These are phyloP conservation scores for Indicator indicator DNA, from an alignment of 2,113 vertebrate species.

Conservation along the genomic window DNA sequence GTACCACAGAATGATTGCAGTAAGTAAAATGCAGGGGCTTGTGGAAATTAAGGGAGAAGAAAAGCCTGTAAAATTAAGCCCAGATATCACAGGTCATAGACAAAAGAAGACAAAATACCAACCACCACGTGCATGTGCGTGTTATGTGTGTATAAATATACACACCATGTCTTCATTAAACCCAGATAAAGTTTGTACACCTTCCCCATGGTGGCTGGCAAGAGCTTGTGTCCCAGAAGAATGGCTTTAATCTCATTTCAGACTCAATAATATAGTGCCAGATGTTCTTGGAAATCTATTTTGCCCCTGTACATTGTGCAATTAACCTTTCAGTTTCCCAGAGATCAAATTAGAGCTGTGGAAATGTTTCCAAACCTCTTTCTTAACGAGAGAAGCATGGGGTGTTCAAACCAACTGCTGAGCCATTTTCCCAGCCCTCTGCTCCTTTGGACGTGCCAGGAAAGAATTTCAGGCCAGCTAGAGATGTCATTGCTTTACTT, in stretches of 20 bases:
- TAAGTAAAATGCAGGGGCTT: background rate
- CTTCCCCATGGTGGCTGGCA: constrained; percentile 32
- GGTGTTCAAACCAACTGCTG: constrained; percentile 48
- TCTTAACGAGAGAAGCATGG: constrained; percentile 42
- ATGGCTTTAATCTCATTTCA: constrained; percentile 65
- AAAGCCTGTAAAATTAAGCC: constrained; percentile 5
- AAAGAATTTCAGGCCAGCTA: constrained; percentile 68
- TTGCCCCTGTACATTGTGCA: constrained; percentile 63
- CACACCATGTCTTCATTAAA: constrained; percentile 51
- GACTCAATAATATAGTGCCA: constrained; percentile 51
- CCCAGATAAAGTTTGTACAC: constrained; percentile 58
- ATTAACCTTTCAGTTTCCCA: constrained; percentile 72
- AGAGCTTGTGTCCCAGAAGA: constrained; percentile 59
- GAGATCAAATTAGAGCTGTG: constrained; percentile 72
- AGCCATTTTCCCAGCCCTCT: constrained; percentile 40
- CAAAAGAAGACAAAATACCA: background rate
- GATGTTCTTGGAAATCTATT: constrained; percentile 73
- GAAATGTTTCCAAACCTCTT: constrained; percentile 62
- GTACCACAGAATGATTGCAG: background rate
- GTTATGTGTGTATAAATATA: constrained; percentile 25
- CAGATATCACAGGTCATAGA: background rate
- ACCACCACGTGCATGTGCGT: accelerated
- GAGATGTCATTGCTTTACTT: constrained; percentile 46
- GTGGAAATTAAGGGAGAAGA: background rate
- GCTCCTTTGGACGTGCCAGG: constrained; percentile 26